phyloP scores from a whole-genome alignment of 2,888 invertebrate genomes.

The Dryocosmus kuriphilus region DNA sequence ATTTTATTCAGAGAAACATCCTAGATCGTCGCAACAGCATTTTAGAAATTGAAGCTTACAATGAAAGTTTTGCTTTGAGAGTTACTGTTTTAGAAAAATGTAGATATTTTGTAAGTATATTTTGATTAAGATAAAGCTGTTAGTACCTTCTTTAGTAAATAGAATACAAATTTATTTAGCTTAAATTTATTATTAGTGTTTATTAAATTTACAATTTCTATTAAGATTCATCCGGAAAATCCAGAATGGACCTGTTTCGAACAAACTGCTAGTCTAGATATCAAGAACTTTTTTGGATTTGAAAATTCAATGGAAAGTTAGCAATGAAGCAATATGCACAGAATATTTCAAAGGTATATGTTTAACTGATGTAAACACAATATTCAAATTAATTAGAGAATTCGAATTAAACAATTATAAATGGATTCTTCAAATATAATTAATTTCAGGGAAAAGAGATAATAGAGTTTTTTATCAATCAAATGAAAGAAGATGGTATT shows the following conservation, averaged over 20 bases:
- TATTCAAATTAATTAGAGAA: background rate
- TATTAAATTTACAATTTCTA: background rate
- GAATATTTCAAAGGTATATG: conserved; percentile 85
- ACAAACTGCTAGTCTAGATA: conserved; percentile 93
- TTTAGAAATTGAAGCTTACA: conserved; percentile 93
- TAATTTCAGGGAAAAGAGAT: conserved; percentile 91
- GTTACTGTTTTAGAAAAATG: conserved; percentile 93
- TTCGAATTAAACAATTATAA: background rate
- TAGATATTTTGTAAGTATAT: conserved; percentile 87
- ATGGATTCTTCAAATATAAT: background rate
- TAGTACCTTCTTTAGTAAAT: background rate
- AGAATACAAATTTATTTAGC: background rate
- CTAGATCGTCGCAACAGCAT: conserved; percentile 88
- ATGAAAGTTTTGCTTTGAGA: conserved; percentile 92
- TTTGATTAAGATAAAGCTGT: background rate
- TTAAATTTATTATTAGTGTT: conserved; percentile 6
- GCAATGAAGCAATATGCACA: conserved; percentile 97
- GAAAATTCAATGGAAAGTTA: conserved; percentile 96
- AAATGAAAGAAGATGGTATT: conserved; percentile 87
- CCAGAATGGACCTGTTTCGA: conserved; percentile 97
- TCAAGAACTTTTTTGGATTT: conserved; percentile 96
- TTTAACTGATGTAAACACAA: background rate
- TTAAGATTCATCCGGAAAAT: conserved; percentile 94
- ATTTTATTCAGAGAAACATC: conserved; percentile 93
- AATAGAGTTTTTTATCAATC: conserved; percentile 91